Conservation (phyloP, 2,888 invertebrate genomes). For the Automeris io region DNA sequence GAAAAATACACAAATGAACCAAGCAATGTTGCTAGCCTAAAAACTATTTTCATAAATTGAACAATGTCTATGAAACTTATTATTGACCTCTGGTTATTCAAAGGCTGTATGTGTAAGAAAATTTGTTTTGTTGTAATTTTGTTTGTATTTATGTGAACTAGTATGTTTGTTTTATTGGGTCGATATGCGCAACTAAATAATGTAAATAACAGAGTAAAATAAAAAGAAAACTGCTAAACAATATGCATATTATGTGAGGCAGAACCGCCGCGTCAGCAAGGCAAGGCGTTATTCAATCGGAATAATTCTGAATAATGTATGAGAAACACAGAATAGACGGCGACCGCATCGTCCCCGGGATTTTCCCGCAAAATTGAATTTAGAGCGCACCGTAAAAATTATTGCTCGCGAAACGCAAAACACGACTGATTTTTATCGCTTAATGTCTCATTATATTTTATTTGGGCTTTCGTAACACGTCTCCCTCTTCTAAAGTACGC, state of each 20-base stretch:
- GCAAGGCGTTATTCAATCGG: conserved; percentile 36
- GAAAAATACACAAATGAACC: no score
- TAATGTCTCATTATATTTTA: not conserved
- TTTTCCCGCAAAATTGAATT: conserved; percentile 45
- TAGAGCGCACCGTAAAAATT: conserved; percentile 32
- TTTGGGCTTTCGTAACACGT: not conserved
- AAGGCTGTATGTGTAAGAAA: no score
- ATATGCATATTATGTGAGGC: not conserved
- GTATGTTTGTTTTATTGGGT: no score
- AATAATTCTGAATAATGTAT: conserved; percentile 55
- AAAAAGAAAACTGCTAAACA: not conserved
- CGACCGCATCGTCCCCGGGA: conserved; percentile 20
- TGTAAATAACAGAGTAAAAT: not conserved
- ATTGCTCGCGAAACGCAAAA: conserved; percentile 17
- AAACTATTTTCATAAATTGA: no score
- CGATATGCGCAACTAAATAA: no score
- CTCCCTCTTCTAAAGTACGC: no score
- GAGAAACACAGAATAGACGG: conserved; percentile 35
- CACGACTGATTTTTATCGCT: not conserved
- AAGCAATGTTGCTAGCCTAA: no score
- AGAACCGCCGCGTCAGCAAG: conserved; percentile 4
- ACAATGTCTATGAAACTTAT: no score
- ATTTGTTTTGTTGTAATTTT: no score
- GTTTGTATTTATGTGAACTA: no score
- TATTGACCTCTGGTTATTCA: no score